Evolutionary conservation across 1,140 invertebrate species (phyloP), one percentile per base, ranked within the genome.

Genomic region (Hirudo medicinalis): DNA sequence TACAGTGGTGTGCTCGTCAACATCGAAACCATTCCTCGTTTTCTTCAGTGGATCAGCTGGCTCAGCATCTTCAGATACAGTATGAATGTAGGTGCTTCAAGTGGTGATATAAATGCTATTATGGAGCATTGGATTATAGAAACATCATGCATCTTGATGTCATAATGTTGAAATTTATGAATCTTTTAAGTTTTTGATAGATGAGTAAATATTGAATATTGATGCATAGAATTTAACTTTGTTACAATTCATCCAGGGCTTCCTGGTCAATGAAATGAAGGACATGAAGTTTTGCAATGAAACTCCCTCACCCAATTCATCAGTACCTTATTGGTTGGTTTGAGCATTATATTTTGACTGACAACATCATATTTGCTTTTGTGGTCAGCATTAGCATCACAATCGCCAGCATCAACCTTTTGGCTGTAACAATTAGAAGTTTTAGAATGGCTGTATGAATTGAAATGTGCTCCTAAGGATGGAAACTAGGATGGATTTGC

Each of bases 1-100:
- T 82, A 81, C 74, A 79, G 79, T 74, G 81, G 81, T 27, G 75
- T 81, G 13, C 74, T 82, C 36, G 78, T 82, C n/a, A 81, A 82
- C 69, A 70, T 82, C 40, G 75, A 76, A 19, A 75, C 78, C 20
- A 74, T 82, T 27, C 76, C 76, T 6, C 73, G 75, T 11, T 80
- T 78, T 76, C 74, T 82, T 19, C 71, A 76, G n/a, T 81, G 80
- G 80, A 71, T 80, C 22, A 78, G 79, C 67, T 82, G 76, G 72
- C 13, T 80, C 54, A 81, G 80, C 72, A 78, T 82, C 27, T 80
- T 81, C 74, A 76, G 79, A 75, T 82, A 79, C 74, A 75, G 76
- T 40, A 66, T 82, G 22, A 77, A 77, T 74, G 80, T 81, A 74
- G 71, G 72, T 57, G 20, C 60, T 36, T 32, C 27, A n/a, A 54